Percentiles rank a stretch among this genome's conserved stretches.
phyloP scores from a whole-genome alignment of 2,888 invertebrate genomes.

The Conomelus anceps region DNA sequence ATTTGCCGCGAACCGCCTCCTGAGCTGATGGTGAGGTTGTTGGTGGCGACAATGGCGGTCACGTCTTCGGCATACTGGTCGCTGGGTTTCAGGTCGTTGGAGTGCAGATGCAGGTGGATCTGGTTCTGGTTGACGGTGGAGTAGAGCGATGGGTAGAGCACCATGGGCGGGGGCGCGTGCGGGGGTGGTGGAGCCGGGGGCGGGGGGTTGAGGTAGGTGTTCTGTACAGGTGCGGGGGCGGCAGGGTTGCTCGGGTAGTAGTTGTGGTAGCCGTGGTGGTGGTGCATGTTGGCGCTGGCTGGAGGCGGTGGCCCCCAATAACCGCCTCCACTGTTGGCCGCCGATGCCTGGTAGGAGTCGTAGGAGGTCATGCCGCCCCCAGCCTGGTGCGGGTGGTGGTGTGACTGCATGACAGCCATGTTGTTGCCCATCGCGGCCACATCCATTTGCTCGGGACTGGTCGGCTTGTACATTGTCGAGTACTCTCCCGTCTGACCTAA shows the following conservation, averaged over 20 bases:
- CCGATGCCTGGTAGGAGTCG: conserved; percentile 44
- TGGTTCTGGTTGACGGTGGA: conserved; percentile 83
- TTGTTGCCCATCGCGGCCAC: not conserved
- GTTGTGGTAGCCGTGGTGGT: conserved; percentile 43
- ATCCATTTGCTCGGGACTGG: conserved; percentile 4
- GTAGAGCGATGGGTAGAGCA: conserved; percentile 69
- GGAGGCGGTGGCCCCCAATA: conserved; percentile 27
- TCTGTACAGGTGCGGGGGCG: not conserved
- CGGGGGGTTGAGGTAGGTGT: conserved; percentile 16
- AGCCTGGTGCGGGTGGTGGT: not conserved
- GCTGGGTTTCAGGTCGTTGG: conserved; percentile 39
- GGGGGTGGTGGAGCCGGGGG: conserved; percentile 27
- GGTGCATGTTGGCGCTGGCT: conserved; percentile 47
- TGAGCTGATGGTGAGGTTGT: conserved; percentile 35
- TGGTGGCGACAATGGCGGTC: conserved; percentile 34
- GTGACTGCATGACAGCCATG: not conserved
- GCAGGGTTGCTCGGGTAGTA: conserved; percentile 38
- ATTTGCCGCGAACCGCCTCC: conserved; percentile 30
- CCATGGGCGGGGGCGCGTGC: conserved; percentile 54
- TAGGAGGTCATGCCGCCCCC: conserved; percentile 6
- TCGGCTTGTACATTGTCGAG: conserved; percentile 10
- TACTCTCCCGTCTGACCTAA: conserved; percentile 26
- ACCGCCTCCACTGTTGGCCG: conserved; percentile 17
- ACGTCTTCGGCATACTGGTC: conserved; percentile 34
- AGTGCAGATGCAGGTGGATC: conserved; percentile 75